Conservation (phyloP, 2,888 invertebrate species). For the Drosophila nigritarsus region DNA sequence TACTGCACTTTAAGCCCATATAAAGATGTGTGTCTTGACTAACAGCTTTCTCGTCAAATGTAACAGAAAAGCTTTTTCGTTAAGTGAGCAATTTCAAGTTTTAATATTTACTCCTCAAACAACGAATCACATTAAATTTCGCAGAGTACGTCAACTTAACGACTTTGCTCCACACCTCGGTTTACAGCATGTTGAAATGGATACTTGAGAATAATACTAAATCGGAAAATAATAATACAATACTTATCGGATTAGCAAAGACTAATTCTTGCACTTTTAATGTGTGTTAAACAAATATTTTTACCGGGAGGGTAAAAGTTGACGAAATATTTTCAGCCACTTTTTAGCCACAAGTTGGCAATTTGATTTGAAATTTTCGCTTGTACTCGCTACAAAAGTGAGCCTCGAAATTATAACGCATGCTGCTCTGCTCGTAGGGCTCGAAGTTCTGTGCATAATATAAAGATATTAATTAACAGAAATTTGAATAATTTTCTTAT, state of each 20-base stretch:
- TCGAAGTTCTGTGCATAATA: slow-evolving; percentile 65
- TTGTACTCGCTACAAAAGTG: slow-evolving; percentile 76
- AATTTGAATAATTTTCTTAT: background rate
- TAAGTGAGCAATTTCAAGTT: background rate
- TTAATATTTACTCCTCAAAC: background rate
- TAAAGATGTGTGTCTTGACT: slow-evolving; percentile 1
- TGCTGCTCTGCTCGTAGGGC: slow-evolving; percentile 70
- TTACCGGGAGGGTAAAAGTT: background rate
- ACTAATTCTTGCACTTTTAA: background rate
- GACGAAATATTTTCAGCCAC: background rate
- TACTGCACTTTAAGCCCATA: background rate
- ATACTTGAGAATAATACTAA: background rate
- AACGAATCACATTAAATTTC: background rate
- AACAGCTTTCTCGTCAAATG: background rate
- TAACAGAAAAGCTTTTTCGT: background rate
- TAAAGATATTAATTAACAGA: background rate
- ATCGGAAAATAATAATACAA: background rate
- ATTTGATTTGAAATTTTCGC: slow-evolving; percentile 61
- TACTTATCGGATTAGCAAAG: background rate
- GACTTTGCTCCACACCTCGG: background rate
- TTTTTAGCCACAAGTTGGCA: slow-evolving; percentile 63
- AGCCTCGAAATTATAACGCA: slow-evolving; percentile 71
- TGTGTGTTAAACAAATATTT: background rate
- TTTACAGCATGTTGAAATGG: background rate
- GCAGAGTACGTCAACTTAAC: background rate